Evolutionary conservation across 2,797 vertebrate species (phyloP).

Genomic region (Acrossocheilus wenchowensis): DNA sequence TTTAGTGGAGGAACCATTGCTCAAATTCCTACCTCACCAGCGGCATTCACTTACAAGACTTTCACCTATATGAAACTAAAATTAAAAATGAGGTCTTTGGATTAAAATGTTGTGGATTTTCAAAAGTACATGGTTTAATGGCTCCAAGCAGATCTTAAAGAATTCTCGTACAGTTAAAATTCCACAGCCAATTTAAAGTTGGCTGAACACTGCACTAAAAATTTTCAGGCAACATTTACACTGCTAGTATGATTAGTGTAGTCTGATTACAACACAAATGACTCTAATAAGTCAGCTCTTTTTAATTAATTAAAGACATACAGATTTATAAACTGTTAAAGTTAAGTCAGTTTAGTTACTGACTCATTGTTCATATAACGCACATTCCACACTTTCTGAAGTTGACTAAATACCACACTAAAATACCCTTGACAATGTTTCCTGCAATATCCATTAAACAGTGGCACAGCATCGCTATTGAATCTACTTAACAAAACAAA

Average conservation of each 20-base stretch:
- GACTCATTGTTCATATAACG: not conserved
- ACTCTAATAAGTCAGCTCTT: not conserved
- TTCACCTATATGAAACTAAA: not conserved
- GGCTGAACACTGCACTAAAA: not conserved
- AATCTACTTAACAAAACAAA: too few species aligned
- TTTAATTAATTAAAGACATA: not conserved
- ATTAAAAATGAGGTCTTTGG: not conserved
- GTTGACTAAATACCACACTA: not conserved
- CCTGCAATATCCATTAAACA: not conserved
- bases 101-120: slow-evolving; percentile 1
- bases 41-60: not conserved
- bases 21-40: not conserved
- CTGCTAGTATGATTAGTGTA: too few species aligned
- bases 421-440: not conserved
- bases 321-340: not conserved
- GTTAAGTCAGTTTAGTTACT: not conserved
- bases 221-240: not conserved
- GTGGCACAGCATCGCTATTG: not conserved
- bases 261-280: not conserved
- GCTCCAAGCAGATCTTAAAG: not conserved
- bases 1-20: slow-evolving; percentile 10
- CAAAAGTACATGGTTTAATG: not conserved
- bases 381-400: not conserved
- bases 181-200: not conserved
- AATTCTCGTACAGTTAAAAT: not conserved